Conservation (phyloP, 1,140 invertebrate genomes). For the Hypothenemus hampei region DNA sequence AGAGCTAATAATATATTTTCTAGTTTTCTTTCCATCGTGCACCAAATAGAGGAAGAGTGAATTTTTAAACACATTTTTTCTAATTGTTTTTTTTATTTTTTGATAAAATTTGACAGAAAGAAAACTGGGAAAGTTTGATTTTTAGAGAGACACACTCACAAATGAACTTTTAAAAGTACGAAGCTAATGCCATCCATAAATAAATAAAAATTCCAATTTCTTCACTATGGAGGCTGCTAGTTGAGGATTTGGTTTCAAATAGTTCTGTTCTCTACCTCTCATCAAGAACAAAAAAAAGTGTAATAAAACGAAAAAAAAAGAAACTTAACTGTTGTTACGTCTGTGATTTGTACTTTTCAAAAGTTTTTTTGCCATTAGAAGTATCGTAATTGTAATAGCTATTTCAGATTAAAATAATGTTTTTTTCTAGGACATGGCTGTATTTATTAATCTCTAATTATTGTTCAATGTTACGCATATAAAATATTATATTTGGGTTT, state of each 20-base stretch:
- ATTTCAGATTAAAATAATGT: too few relatives aligned
- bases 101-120: conserved; percentile 3
- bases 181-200: conserved; percentile 36
- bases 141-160: conserved; percentile 17
- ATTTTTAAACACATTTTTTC: too few relatives aligned
- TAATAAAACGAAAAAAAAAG: too few relatives aligned
- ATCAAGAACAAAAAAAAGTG: conserved; percentile 4
- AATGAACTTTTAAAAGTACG: conserved; percentile 37
- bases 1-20: not conserved
- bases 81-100: too few relatives aligned
- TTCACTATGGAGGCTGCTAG: not conserved
- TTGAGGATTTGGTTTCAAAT: not conserved
- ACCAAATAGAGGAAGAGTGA: too few relatives aligned
- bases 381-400: too few relatives aligned
- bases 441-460: too few relatives aligned
- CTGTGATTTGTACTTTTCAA: conserved; percentile 37
- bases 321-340: conserved; percentile 16
- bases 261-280: conserved; percentile 3
- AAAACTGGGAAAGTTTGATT: conserved; percentile 14
- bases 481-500: too few relatives aligned
- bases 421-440: too few relatives aligned
- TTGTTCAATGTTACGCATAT: too few relatives aligned
- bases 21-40: conserved; percentile 1
- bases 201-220: not conserved
- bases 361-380: conserved; percentile 30